Conservation (phyloP, 2,113 vertebrate species). For the Ctenomys sociabilis region DNA sequence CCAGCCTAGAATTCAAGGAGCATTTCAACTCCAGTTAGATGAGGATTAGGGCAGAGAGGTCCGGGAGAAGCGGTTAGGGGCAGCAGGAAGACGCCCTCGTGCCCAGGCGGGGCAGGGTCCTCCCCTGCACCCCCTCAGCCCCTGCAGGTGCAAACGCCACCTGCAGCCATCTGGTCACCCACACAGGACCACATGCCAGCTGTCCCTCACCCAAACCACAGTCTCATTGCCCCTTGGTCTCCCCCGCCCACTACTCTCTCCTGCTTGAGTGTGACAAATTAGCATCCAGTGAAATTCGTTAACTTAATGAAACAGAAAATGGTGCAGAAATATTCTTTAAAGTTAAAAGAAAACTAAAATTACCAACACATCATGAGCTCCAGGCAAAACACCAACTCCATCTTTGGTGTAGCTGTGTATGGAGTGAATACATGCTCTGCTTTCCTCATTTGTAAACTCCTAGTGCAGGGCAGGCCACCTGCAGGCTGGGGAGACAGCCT, state of each 20-base stretch:
- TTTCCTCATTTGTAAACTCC: background rate
- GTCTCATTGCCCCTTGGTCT: conserved; percentile 62
- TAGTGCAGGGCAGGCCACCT: background rate
- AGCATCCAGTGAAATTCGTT: conserved; percentile 73
- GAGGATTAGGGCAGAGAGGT: conserved; percentile 67
- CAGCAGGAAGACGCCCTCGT: conserved; percentile 76
- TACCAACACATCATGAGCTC: background rate
- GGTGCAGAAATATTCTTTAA: conserved; percentile 4
- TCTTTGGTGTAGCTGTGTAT: background rate
- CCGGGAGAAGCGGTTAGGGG: conserved; percentile 60
- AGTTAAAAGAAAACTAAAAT: background rate
- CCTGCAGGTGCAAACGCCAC: conserved; percentile 72
- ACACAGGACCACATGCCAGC: conserved; percentile 77
- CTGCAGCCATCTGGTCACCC: conserved; percentile 78
- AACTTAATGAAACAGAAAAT: conserved; percentile 23
- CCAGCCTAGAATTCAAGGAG: background rate
- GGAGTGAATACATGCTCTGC: background rate
- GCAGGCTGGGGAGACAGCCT: background rate
- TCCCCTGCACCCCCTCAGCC: conserved; percentile 75
- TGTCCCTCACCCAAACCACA: conserved; percentile 75
- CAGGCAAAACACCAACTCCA: background rate
- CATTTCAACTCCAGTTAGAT: conserved; percentile 64
- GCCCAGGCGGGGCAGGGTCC: conserved; percentile 75
- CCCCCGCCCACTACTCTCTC: conserved; percentile 67
- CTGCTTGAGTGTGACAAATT: conserved; percentile 78